Evolutionary conservation across 2,113 vertebrate genomes (phyloP).

Genomic region (Mus musculus): DNA sequence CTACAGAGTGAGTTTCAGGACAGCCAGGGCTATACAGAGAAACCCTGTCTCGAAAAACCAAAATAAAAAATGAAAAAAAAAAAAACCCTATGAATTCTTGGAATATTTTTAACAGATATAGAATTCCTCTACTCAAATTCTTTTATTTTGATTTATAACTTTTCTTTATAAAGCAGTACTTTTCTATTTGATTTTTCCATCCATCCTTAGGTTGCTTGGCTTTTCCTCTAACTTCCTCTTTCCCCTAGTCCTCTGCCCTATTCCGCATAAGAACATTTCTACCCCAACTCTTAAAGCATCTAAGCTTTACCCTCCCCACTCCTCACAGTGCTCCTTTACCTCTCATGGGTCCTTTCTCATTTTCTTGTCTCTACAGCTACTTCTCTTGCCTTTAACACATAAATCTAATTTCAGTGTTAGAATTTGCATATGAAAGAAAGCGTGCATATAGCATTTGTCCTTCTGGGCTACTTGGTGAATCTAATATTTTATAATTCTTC

Average conservation of each 20-base stretch:
- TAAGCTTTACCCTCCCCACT: neutral
- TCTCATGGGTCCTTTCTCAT: neutral
- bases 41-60: no score
- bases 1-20: no score
- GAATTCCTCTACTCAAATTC: neutral
- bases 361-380: neutral
- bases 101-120: neutral
- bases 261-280: neutral
- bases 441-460: neutral
- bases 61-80: neutral
- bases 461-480: neutral
- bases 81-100: neutral
- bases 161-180: neutral
- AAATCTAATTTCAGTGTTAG: neutral
- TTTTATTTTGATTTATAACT: neutral
- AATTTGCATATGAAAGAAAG: neutral
- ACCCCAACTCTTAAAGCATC: neutral
- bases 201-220: no score
- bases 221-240: neutral
- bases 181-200: neutral
- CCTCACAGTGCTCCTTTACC: neutral
- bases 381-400: neutral
- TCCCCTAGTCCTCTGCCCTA: neutral
- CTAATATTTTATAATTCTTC: neutral
- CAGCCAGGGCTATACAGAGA: no score